Evolutionary conservation across 2,888 invertebrate genomes (phyloP), one percentile per base, ranked within the genome.

Genomic region (Petrolisthes manimaculis): DNA sequence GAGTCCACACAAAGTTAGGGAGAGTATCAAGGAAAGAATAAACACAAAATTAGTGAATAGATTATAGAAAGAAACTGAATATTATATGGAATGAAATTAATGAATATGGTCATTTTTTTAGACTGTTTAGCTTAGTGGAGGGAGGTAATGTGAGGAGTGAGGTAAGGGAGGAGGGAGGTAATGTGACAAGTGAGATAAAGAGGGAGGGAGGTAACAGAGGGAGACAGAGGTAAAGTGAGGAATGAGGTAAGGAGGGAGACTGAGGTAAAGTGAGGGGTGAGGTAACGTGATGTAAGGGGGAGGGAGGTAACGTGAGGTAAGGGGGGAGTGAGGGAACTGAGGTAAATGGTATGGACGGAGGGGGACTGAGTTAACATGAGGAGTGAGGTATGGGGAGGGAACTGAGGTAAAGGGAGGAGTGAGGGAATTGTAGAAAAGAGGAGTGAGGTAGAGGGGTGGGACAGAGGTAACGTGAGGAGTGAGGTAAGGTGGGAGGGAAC

Each of bases 131-230:
- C 5, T 14, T 21, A 14, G 18, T 53, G 54, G 53, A 4, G 74
- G n/a, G n/a, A 21, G 21, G 74, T 12, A 74, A 74, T 1, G 74
- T 9, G 24, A 74, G 74, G n/a, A 21, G 24, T 9, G 24, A 21
- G 74, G n/a, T 12, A 24, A 77, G 53, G 77, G 82, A 82, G 82
- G 4, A 51, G 51, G 53, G 82, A 71, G 69, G 61, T 24, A 24
- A 81, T 3, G 37, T 6, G n/a, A 6, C 21, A 21, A 75, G 24
- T n/a, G n/a, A 14, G 9, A 24, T 2, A 51, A 78, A 53, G 51
- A 9, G 78, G 51, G 18, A 9, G 78, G 18, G 37, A 21, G 51
- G 55, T 51, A 14, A 24, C 12, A 18, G 56, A 61, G 67, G 67
- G n/a, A 6, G 12, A n/a, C 6, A n/a, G 24, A 56, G 14, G 61